phyloP scores from a whole-genome alignment of 2,888 invertebrate genomes.

The Apocheima hispidaria region DNA sequence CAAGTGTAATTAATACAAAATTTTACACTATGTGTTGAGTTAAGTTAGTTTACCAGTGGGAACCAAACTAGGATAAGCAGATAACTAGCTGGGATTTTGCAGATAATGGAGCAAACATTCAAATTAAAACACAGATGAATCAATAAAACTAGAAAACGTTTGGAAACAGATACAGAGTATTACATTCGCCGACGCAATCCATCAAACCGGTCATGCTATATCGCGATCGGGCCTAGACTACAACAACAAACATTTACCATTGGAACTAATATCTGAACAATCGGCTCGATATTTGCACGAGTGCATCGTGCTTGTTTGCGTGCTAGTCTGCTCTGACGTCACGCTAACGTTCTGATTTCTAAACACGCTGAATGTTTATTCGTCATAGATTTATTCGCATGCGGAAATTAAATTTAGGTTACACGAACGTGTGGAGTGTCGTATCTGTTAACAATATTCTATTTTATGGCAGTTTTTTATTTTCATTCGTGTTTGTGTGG shows the following conservation, averaged over 20 bases:
- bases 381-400: slow-evolving; percentile 44
- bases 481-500: slow-evolving; percentile 9
- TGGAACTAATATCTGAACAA: slow-evolving; percentile 75
- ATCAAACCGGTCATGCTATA: slow-evolving; percentile 71
- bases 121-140: slow-evolving; percentile 34
- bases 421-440: slow-evolving; percentile 13
- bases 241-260: slow-evolving; percentile 68
- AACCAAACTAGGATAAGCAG: too few species aligned
- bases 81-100: too few species aligned
- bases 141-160: slow-evolving; percentile 41
- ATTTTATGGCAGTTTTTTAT: slow-evolving; percentile 8
- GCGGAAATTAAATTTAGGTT: slow-evolving; percentile 43
- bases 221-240: slow-evolving; percentile 61
- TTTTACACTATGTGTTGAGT: too few species aligned
- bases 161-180: slow-evolving; percentile 49
- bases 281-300: slow-evolving; percentile 60
- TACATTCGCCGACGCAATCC: slow-evolving; percentile 65
- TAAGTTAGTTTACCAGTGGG: too few species aligned
- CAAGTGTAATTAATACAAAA: too few species aligned
- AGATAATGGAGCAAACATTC: slow-evolving; percentile 15
- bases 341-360: slow-evolving; percentile 54
- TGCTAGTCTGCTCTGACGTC: slow-evolving; percentile 59
- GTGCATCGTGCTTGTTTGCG: slow-evolving; percentile 57
- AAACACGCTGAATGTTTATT: slow-evolving; percentile 57
- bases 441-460: slow-evolving; percentile 13